phyloP scores from a whole-genome alignment of 2,797 vertebrate genomes.

The Pachyuromys duprasi region DNA sequence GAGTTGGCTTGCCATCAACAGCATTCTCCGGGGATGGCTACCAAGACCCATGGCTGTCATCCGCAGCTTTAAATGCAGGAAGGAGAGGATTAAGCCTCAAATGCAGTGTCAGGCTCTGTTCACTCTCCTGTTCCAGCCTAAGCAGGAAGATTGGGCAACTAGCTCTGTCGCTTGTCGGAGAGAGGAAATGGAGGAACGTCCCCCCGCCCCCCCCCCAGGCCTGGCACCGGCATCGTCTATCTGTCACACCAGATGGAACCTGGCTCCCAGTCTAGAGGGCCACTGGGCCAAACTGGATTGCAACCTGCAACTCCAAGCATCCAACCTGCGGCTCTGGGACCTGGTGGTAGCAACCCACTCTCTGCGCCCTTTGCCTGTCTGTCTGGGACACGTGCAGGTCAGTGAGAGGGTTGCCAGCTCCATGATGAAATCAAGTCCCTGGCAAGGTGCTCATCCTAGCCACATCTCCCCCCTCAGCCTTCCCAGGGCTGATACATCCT shows the following conservation, averaged over 20 bases:
- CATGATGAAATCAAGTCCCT: no score
- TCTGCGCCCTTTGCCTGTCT: not conserved
- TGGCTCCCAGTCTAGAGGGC: not conserved
- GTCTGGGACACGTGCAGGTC: not conserved
- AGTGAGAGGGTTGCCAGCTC: not conserved
- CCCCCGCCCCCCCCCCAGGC: not conserved
- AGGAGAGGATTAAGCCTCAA: slow-evolving; percentile 54
- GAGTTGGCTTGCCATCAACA: not conserved
- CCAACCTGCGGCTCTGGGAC: not conserved
- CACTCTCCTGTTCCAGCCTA: slow-evolving; percentile 34
- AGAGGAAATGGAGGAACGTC: not conserved
- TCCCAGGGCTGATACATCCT: not conserved
- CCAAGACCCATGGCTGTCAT: not conserved
- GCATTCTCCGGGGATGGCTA: not conserved
- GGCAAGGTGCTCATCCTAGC: not conserved
- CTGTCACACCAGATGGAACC: slow-evolving; percentile 12
- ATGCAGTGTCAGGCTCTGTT: not conserved
- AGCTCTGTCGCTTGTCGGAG: slow-evolving; percentile 27
- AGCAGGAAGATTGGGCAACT: slow-evolving; percentile 39
- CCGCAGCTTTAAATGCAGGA: slow-evolving; percentile 38
- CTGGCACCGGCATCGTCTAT: not conserved
- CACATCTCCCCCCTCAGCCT: not conserved
- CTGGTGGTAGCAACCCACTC: not conserved
- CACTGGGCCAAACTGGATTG: not conserved
- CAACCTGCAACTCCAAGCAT: not conserved